phyloP scores from a whole-genome alignment of 2,888 invertebrate species.

The Cheiracanthium punctorium region DNA sequence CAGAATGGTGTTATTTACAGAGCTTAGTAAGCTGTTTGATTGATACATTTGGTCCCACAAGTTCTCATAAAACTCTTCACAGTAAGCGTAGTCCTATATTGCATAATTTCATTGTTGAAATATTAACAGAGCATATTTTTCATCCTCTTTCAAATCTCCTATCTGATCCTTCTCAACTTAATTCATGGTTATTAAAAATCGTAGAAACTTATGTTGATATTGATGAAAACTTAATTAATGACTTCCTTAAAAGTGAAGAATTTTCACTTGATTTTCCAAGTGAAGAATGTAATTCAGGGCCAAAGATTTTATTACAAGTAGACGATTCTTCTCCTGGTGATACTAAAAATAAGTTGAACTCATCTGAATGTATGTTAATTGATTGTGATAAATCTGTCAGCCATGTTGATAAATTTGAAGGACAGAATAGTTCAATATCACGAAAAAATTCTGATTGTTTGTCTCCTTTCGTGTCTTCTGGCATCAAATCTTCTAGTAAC shows the following conservation, averaged over 20 bases:
- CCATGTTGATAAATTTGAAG: neutral
- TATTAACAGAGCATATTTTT: conserved; percentile 69
- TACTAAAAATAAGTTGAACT: neutral
- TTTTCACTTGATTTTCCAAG: neutral
- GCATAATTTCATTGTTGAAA: conserved; percentile 58
- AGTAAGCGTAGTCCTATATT: conserved; percentile 44
- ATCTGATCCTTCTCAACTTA: conserved; percentile 71
- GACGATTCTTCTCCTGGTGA: conserved; percentile 23
- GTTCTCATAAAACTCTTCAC: conserved; percentile 42
- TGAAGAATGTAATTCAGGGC: conserved; percentile 7
- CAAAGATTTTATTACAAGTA: conserved; percentile 38
- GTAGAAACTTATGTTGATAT: conserved; percentile 22
- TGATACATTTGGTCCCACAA: conserved; percentile 57
- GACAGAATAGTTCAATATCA: neutral
- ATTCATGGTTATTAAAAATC: conserved; percentile 47
- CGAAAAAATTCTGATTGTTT: conserved; percentile 6
- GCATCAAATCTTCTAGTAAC: conserved; percentile 53
- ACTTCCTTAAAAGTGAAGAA: neutral
- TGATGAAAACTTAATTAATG: neutral
- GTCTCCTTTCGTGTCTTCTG: conserved; percentile 30
- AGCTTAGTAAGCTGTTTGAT: conserved; percentile 58
- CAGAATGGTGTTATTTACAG: conserved; percentile 67
- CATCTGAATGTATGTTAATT: neutral
- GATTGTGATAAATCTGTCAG: neutral
- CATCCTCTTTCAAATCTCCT: conserved; percentile 71